phyloP scores from a whole-genome alignment of 2,797 vertebrate genomes.

The Merluccius polli region DNA sequence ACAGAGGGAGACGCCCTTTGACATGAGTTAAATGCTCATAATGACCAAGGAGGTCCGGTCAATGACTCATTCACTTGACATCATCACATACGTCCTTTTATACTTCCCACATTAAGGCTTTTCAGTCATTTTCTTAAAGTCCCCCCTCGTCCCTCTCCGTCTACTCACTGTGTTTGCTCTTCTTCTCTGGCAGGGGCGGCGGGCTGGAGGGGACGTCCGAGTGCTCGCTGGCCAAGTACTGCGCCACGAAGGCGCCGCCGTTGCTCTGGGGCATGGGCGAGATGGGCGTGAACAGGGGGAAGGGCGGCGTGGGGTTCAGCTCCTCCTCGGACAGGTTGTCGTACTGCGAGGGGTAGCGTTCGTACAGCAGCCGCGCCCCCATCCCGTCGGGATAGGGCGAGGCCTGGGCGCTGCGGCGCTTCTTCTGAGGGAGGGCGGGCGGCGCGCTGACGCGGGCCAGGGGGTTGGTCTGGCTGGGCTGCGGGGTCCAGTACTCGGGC shows the following conservation, averaged over 20 bases:
- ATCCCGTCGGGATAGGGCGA: conserved; percentile 62
- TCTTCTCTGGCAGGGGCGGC: conserved; percentile 94
- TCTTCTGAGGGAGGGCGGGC: conserved; percentile 90
- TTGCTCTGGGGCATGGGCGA: conserved; percentile 79
- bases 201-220: conserved; percentile 80
- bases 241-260: conserved; percentile 68
- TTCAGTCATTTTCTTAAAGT: conserved; percentile 28
- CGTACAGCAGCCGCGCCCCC: conserved; percentile 75
- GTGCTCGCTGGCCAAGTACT: conserved; percentile 72
- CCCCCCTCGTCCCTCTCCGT: not conserved
- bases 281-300: conserved; percentile 77
- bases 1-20: conserved; percentile 55
- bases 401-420: conserved; percentile 86
- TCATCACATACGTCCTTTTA: not conserved
- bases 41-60: not conserved
- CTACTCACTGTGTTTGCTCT: conserved; percentile 92
- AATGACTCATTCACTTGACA: conserved; percentile 21
- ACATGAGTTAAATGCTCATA: conserved; percentile 32
- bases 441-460: conserved; percentile 63
- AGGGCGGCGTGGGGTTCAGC: conserved; percentile 60
- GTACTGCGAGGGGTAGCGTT: conserved; percentile 89
- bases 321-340: conserved; percentile 94
- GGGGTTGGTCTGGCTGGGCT: conserved; percentile 47
- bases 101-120: conserved; percentile 12
- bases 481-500: conserved; percentile 61